Conservation (phyloP, 2,113 vertebrate species). For the Neodontobutis hainanensis region DNA sequence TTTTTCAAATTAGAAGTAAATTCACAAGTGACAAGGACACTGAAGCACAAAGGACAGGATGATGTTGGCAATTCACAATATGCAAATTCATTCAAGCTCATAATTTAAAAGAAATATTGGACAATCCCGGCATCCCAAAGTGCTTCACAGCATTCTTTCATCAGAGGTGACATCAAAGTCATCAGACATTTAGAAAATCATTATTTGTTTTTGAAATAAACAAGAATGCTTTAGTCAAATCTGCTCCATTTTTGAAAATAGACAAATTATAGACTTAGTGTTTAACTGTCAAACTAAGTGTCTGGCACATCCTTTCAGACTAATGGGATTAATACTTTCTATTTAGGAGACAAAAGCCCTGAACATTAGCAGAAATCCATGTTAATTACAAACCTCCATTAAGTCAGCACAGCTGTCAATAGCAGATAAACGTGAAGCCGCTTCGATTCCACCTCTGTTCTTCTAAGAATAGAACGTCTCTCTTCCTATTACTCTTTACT, state of each 20-base stretch:
- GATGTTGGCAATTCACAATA: slow-evolving; percentile 48
- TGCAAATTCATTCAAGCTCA: slow-evolving; percentile 57
- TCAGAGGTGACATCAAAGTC: slow-evolving; percentile 1
- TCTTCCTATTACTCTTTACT: slow-evolving; percentile 53
- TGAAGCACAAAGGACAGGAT: slow-evolving; percentile 64
- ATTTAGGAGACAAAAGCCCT: slow-evolving; percentile 83
- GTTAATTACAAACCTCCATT: slow-evolving; percentile 85
- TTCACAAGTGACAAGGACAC: slow-evolving; percentile 67
- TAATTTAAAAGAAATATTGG: slow-evolving; percentile 37
- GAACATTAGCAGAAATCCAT: slow-evolving; percentile 85
- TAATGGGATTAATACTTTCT: slow-evolving; percentile 81
- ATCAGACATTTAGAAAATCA: background rate
- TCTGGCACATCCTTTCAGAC: slow-evolving; percentile 55
- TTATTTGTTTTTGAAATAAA: background rate
- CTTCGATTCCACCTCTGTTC: slow-evolving; percentile 74
- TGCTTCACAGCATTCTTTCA: background rate
- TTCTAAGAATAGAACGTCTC: slow-evolving; percentile 62
- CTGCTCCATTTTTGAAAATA: slow-evolving; percentile 9
- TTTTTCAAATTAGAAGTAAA: slow-evolving; percentile 63
- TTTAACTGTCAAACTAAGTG: slow-evolving; percentile 22
- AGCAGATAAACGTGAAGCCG: slow-evolving; percentile 80
- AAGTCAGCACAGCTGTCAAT: slow-evolving; percentile 84
- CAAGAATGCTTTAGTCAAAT: background rate
- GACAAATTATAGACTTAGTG: slow-evolving; percentile 20
- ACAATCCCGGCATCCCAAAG: background rate